Base-by-base conservation (phyloP, 2,888 invertebrate species). In the Erannis defoliaria region DNA sequence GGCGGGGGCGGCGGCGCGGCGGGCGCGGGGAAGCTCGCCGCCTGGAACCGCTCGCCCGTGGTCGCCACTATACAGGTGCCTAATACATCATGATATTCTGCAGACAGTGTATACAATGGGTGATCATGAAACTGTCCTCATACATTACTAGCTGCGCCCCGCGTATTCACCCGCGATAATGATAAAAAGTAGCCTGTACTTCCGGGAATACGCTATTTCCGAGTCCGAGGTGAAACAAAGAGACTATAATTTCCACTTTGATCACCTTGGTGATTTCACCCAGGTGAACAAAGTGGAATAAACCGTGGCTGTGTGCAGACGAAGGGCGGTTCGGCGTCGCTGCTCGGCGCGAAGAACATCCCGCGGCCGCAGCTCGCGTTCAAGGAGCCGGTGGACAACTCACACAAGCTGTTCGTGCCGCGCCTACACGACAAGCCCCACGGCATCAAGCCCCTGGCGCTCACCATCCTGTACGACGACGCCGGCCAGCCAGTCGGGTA, bases 391-490 rank as follows among this genome's bases (percentile, higher is more conserved):
- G 94, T 98, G 29, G 97, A 98, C 80, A 99, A 99, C 80, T 95
- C 95, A 2, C 86, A 94, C 5, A 94, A 89, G 53, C 95, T 98
- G 0, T 99, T 98, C 95, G 93, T 95, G 50, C 99, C 99, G 0
- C 94, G 95, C 73, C 95, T 99, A 49, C 96, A 94, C 49, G 95
- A 96, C 26, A 99, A 99, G 82, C 98, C 98, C 0, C 97, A 99
- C 89, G 96, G 96, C 6, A 80, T 97, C 10, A 97, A 96, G 78
- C 97, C 98, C 0, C 88, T 98, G 9, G 95, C 96, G 0, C 86
- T 97, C 55, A 94, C 95, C 62, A 93, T 96, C 0, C 95, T 97
- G 68, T 95, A 95, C 76, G 94, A 94, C 59, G 95, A 95, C 1
- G 87, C 94, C 19, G 95, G 95, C 0, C 90, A 90, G 45, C 91